phyloP scores from a whole-genome alignment of 2,888 invertebrate species.

The Calliopum simillimum region DNA sequence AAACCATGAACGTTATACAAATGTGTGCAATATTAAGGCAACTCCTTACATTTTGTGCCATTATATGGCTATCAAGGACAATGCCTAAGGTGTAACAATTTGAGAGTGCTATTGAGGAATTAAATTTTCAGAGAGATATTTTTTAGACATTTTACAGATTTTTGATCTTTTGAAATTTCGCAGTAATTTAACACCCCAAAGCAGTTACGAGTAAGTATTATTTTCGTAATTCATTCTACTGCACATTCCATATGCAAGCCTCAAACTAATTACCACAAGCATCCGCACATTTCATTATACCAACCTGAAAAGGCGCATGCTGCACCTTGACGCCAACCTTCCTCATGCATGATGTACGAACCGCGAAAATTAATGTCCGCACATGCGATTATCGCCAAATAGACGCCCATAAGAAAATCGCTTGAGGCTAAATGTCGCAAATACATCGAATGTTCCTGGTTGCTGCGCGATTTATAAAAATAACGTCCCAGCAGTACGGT shows the following conservation, averaged over 20 bases:
- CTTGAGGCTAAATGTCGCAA: conserved; percentile 73
- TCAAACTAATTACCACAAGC: background rate
- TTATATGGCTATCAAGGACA: no score
- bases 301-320: conserved; percentile 71
- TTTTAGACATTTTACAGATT: no score
- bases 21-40: background rate
- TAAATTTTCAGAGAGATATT: no score
- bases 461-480: conserved; percentile 69
- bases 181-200: no score
- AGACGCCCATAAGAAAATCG: conserved; percentile 75
- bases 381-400: conserved; percentile 72
- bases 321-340: conserved; percentile 71
- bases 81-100: no score
- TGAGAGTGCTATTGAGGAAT: no score
- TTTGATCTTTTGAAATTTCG: no score
- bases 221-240: conserved; percentile 3
- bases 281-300: conserved; percentile 21
- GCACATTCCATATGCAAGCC: background rate
- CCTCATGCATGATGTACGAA: conserved; percentile 71
- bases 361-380: conserved; percentile 70
- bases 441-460: conserved; percentile 73
- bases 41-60: background rate
- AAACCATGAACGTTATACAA: background rate
- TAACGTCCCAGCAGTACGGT: conserved; percentile 71
- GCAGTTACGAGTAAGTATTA: no score